A percentile compares a stretch with the other conserved stretches of the same genome.
Conservation (phyloP, 1,140 invertebrate genomes). For the Tetragnatha versicolor region DNA sequence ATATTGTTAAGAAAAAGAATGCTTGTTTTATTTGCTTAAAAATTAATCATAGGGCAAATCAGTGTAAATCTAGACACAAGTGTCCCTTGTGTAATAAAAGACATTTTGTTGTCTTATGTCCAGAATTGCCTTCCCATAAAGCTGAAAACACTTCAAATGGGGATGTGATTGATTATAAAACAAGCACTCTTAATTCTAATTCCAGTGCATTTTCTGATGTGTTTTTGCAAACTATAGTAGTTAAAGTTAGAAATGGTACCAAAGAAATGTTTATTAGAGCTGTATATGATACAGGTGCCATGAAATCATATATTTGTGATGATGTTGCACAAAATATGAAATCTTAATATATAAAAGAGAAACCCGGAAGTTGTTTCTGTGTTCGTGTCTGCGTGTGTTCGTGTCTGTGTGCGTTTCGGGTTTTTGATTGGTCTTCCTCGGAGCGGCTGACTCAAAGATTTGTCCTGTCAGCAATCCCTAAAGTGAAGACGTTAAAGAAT, state of each 20-base stretch:
- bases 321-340: constrained; percentile 18
- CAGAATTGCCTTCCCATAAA: not conserved
- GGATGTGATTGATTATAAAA: not conserved
- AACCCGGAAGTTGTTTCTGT: too few relatives aligned
- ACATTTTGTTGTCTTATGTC: constrained; percentile 11
- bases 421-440: too few relatives aligned
- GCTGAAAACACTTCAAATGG: not conserved
- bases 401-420: too few relatives aligned
- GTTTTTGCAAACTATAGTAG: constrained; percentile 22
- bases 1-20: constrained; percentile 31
- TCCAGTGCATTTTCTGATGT: constrained; percentile 26
- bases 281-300: not conserved
- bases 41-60: not conserved
- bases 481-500: too few relatives aligned
- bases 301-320: constrained; percentile 5
- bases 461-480: too few relatives aligned
- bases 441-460: too few relatives aligned
- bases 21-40: constrained; percentile 24
- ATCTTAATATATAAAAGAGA: not conserved
- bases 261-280: constrained; percentile 14
- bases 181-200: constrained; percentile 15
- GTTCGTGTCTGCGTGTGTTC: too few relatives aligned
- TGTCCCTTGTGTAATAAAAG: constrained; percentile 13
- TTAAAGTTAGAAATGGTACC: constrained; percentile 1
- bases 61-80: constrained; percentile 8